A percentile compares a stretch with the other conserved stretches of the same genome.
Conservation (phyloP, 2,797 vertebrate genomes). For the Taenioides sp. region DNA sequence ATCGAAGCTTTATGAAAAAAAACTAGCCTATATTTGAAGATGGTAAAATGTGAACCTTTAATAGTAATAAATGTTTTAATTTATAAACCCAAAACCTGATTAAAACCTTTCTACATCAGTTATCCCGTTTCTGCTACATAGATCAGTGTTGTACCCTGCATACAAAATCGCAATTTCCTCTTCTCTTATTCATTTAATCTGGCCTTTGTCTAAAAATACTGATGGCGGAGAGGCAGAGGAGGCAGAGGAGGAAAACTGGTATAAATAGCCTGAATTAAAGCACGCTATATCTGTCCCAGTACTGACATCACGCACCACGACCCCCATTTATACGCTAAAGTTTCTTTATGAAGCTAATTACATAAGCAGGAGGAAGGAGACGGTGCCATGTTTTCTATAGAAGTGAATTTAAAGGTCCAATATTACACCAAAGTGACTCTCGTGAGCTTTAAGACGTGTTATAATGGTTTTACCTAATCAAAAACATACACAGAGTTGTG, state of each 20-base stretch:
- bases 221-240: conserved; percentile 11
- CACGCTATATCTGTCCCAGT: conserved; percentile 20
- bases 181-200: conserved; percentile 10
- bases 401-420: too few species aligned
- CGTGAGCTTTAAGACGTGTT: too few species aligned
- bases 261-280: conserved; percentile 36
- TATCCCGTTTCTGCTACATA: not conserved
- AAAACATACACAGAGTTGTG: too few species aligned
- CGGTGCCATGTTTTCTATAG: not conserved
- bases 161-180: not conserved
- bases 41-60: too few species aligned
- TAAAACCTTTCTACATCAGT: too few species aligned
- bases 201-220: conserved; percentile 32
- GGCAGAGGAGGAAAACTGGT: conserved; percentile 31
- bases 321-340: conserved; percentile 13
- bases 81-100: too few species aligned
- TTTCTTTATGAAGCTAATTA: conserved; percentile 9
- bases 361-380: not conserved
- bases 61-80: too few species aligned
- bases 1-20: too few species aligned
- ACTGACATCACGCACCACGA: not conserved
- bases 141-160: not conserved
- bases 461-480: too few species aligned
- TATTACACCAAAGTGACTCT: too few species aligned
- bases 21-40: too few species aligned